phyloP scores from a whole-genome alignment of 2,797 vertebrate genomes.

The Fratercula arctica region DNA sequence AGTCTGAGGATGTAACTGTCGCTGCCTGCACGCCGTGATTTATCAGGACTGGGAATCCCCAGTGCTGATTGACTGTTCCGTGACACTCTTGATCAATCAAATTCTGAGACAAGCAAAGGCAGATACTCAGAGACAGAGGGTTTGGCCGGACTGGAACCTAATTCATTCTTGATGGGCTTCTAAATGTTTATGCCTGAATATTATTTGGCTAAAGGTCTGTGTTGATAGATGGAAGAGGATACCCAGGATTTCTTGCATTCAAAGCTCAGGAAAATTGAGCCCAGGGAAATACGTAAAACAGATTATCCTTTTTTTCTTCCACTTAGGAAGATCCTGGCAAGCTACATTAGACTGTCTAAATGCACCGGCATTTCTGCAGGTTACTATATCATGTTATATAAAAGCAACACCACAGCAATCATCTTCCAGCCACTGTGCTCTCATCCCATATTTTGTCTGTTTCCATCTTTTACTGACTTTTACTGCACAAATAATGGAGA shows the following conservation, averaged over 20 bases:
- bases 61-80: background rate
- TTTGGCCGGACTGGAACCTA: background rate
- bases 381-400: background rate
- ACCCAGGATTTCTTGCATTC: conserved; percentile 19
- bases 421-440: background rate
- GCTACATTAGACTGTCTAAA: background rate
- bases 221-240: conserved; percentile 56
- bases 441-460: conserved; percentile 64
- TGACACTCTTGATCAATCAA: conserved; percentile 19
- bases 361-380: background rate
- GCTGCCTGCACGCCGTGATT: background rate
- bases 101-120: background rate
- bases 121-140: background rate
- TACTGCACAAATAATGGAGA: conserved; percentile 25
- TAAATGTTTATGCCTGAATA: background rate
- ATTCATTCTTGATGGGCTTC: conserved; percentile 18
- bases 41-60: conserved; percentile 10
- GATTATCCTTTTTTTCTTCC: background rate
- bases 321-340: background rate
- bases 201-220: conserved; percentile 27
- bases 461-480: conserved; percentile 50
- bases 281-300: conserved; percentile 15
- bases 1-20: background rate
- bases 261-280: background rate
- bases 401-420: conserved; percentile 54